A percentile compares a stretch with the other conserved stretches of the same genome.
phyloP scores from a whole-genome alignment of 2,888 invertebrate genomes.

The Phragmatobia fuliginosa region DNA sequence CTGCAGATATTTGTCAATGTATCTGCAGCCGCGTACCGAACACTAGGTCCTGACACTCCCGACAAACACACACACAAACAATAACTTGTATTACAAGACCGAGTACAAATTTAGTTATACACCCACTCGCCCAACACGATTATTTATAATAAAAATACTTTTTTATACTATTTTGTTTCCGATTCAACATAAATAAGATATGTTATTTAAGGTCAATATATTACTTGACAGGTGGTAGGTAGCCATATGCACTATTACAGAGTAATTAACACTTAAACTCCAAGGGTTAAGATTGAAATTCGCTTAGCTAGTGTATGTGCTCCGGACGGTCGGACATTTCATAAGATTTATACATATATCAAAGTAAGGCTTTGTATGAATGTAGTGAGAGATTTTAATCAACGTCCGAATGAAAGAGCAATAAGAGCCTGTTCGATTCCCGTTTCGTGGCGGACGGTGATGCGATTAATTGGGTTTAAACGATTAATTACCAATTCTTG shows the following conservation, averaged over 20 bases:
- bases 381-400: constrained; percentile 85
- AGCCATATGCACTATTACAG: constrained; percentile 52
- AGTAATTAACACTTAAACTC: constrained; percentile 60
- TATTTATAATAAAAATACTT: constrained; percentile 82
- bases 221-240: constrained; percentile 87
- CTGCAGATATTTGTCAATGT: constrained; percentile 78
- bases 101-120: constrained; percentile 85
- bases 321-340: constrained; percentile 73
- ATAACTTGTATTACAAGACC: constrained; percentile 77
- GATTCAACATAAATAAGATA: constrained; percentile 87
- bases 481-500: constrained; percentile 63
- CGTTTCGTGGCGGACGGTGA: constrained; percentile 62
- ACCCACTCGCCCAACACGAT: constrained; percentile 76
- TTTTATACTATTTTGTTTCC: constrained; percentile 84
- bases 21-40: constrained; percentile 63
- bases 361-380: constrained; percentile 83
- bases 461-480: constrained; percentile 64
- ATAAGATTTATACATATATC: constrained; percentile 85
- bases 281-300: constrained; percentile 56
- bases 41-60: constrained; percentile 53
- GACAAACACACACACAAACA: constrained; percentile 60
- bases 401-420: constrained; percentile 69
- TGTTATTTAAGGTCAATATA: constrained; percentile 86
- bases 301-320: constrained; percentile 54
- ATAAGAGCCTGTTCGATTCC: constrained; percentile 61